Base-by-base conservation (phyloP, 2,888 invertebrate genomes). In the Euplexia lucipara region DNA sequence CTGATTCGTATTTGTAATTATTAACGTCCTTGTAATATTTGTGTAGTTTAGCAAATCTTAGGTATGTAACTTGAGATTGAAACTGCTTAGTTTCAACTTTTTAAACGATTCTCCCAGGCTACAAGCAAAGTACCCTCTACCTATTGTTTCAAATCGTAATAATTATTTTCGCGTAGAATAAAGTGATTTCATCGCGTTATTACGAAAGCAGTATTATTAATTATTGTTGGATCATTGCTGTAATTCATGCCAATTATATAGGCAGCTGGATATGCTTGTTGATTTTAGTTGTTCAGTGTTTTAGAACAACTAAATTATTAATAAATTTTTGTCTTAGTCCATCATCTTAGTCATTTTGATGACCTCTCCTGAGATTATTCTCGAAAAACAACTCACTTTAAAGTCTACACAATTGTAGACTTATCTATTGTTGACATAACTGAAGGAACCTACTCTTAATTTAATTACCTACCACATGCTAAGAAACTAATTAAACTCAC, bases 11-110 rank as follows among this genome's bases (percentile, higher is more conserved):
- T 77, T 82, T 79, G 70, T 70, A 81, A 74, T 76, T 70, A 76
- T 77, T 78, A 64, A 66, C 56, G 82, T 81, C 86, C 82, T 88
- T 88, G 85, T 84, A 81, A 65, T 64, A 54, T 70, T 63, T 62
- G n/a, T 52, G 45, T 56, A 8, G 30, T 72, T 59, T 44, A 41
- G 30, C 10, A 35, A 51, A 67, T 10, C 10, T n/a, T 39, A 18
- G 2, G 20, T 58, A 41, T 16, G 32, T 22, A 51, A 18, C 37
- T 0, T 16, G 41, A 5, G 22, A 54, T 39, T 44, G 18, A 18
- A 9, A 12, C 26, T 63, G 35, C 39, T 20, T 35, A 1, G 4
- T 26, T 26, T 26, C 5, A 5, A 18, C 5, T 34, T 52, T 52
- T 6, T 32, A 30, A 1, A 5, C n/a, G 35, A 6, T 32, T 62